These are phyloP conservation scores for Leucoraja ocellata DNA, from an alignment of 2,797 vertebrate species.

Conservation along the genomic window DNA sequence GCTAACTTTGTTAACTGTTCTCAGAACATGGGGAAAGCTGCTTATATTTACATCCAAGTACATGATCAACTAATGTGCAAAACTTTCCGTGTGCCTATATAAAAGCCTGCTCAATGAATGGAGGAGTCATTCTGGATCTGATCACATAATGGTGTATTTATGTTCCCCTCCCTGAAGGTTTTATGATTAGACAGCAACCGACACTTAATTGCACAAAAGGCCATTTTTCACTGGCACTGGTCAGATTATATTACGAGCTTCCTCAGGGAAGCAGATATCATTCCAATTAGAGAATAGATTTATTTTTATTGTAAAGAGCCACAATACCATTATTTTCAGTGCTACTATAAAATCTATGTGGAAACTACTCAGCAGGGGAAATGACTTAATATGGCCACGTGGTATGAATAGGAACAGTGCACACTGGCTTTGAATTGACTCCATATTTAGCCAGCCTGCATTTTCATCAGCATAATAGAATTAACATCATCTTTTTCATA, in stretches of 20 bases:
- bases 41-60: neutral
- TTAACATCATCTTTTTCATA: neutral
- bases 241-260: slow-evolving; percentile 42
- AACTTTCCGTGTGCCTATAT: neutral
- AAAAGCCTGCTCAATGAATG: neutral
- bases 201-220: slow-evolving; percentile 42
- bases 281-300: slow-evolving; percentile 42
- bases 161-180: slow-evolving; percentile 1
- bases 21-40: neutral
- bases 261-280: slow-evolving; percentile 25
- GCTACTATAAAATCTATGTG: neutral
- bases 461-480: neutral
- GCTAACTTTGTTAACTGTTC: neutral
- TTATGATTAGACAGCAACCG: slow-evolving; percentile 8
- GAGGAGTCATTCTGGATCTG: neutral
- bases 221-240: slow-evolving; percentile 42
- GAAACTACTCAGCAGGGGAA: neutral
- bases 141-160: slow-evolving; percentile 23
- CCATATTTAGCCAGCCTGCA: neutral
- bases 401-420: neutral
- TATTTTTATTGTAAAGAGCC: slow-evolving; percentile 40
- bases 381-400: neutral
- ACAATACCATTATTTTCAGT: slow-evolving; percentile 38
- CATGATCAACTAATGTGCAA: neutral
- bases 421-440: slow-evolving; percentile 7